Percentiles rank a stretch among this genome's conserved stretches.
These are phyloP conservation scores for Matsumyia berberina DNA, from an alignment of 2,888 invertebrate genomes.

Conservation along the genomic window DNA sequence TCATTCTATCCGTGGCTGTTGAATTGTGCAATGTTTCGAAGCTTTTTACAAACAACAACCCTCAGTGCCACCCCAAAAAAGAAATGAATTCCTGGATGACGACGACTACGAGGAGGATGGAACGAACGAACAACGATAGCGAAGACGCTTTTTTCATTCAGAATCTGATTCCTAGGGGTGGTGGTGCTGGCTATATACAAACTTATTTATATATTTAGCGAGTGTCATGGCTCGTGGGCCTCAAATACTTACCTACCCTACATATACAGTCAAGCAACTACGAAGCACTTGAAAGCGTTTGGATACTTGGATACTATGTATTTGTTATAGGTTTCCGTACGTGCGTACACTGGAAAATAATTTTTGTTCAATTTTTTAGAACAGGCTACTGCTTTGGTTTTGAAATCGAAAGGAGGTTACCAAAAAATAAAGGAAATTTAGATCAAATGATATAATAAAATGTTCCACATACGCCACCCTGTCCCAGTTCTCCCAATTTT, in stretches of 20 bases:
- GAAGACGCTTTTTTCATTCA: constrained; percentile 74
- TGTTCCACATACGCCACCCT: constrained; percentile 21
- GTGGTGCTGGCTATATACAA: constrained; percentile 23
- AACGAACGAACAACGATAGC: constrained; percentile 55
- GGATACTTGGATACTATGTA: constrained; percentile 29
- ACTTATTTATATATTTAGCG: constrained; percentile 29
- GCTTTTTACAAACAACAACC: constrained; percentile 70
- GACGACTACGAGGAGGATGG: constrained; percentile 13
- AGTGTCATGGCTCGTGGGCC: constrained; percentile 45
- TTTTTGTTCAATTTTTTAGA: too few relatives aligned
- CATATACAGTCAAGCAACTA: constrained; percentile 33
- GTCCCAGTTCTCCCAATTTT: too few relatives aligned
- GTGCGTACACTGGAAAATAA: constrained; percentile 51
- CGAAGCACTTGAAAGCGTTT: constrained; percentile 30
- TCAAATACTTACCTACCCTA: constrained; percentile 63
- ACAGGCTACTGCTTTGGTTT: too few relatives aligned
- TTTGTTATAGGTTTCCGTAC: constrained; percentile 30
- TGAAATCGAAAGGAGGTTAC: too few relatives aligned
- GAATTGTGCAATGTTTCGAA: constrained; percentile 70
- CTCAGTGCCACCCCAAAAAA: constrained; percentile 35
- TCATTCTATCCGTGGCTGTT: constrained; percentile 66
- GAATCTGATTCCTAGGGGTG: constrained; percentile 61
- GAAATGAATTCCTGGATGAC: constrained; percentile 58
- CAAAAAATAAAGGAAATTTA: too few relatives aligned
- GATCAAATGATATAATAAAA: too few relatives aligned